phyloP scores from a whole-genome alignment of 2,888 invertebrate species.

The Resseliella maxima region DNA sequence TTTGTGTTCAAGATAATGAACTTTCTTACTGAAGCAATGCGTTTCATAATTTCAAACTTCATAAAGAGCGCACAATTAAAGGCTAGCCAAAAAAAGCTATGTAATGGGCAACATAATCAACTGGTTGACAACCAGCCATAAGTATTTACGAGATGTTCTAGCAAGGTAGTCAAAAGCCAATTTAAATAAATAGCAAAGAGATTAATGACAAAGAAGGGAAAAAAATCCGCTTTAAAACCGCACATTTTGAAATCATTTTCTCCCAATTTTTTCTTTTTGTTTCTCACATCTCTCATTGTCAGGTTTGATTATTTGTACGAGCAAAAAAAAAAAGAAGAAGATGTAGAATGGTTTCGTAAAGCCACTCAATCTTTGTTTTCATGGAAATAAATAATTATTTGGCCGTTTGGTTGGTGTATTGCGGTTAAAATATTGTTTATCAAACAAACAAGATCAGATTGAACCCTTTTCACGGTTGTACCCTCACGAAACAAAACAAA shows the following conservation, averaged over 20 bases:
- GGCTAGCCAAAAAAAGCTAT: background rate
- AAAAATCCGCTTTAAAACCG: constrained; percentile 23
- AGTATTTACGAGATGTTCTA: background rate
- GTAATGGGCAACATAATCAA: background rate
- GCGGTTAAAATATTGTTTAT: background rate
- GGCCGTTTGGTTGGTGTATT: background rate
- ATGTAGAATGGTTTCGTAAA: background rate
- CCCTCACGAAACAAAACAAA: too few species aligned
- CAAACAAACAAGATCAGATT: constrained; percentile 37
- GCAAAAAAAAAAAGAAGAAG: background rate
- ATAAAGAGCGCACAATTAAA: background rate
- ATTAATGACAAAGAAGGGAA: background rate
- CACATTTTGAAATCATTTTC: background rate
- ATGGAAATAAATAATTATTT: constrained; percentile 30
- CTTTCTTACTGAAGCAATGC: background rate
- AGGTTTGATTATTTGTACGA: background rate
- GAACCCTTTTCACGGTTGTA: constrained; percentile 22
- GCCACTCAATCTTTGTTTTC: background rate
- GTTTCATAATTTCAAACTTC: background rate
- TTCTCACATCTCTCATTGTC: background rate
- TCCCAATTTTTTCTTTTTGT: too few species aligned
- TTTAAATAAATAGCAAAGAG: background rate
- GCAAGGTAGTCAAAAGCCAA: background rate
- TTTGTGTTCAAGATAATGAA: background rate
- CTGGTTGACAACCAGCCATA: background rate